Base-by-base conservation (phyloP, 1,140 invertebrate genomes). In the Carposina sasakii region DNA sequence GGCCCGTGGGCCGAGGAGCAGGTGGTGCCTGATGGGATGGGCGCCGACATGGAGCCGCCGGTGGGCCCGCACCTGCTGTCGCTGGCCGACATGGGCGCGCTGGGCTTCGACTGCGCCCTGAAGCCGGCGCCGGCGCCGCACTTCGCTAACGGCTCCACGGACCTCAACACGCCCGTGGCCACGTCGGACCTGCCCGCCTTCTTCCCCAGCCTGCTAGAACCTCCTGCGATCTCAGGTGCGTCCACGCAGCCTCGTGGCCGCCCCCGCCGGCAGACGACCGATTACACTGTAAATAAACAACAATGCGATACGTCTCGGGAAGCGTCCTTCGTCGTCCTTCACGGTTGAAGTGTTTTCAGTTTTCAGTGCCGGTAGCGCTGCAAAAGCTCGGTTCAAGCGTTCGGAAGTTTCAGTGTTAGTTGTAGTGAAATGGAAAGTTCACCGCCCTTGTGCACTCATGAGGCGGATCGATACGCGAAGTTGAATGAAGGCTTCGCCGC, bases 141-240 rank as follows among this genome's bases (percentile, higher is more conserved):
- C 16, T 40, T 90, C 87, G 56, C 92, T 89, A 48, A 90, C 47
- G 59, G 65, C 28, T 67, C 75, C 33, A 53, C 71, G n/a, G 79
- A 83, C 60, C 76, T 83, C 66, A 83, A 83, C 71, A 83, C 79
- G 36, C 79, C 79, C 36, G 76, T 83, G 44, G 63, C 74, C 60
- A 83, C 79, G 2, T 77, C 75, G 33, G 79, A 83, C 46, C 66
- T 83, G 57, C 79, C 79, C 21, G 79, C 79, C 53, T 83, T 83
- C 74, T 83, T 83, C 68, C 81, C 83, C 58, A 84, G 60, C 55
- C 70, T 94, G 60, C 90, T 95, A 49, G 93, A 95, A 81, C 93
- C 93, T 57, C 93, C 93, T 53, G 92, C 92, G 53, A 95, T 95
- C 71, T 92, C 93, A 90, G 94, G 93, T 95, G 84, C 87, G 88